Conservation (phyloP, 2,888 invertebrate genomes). For the Cosmia pyralina region DNA sequence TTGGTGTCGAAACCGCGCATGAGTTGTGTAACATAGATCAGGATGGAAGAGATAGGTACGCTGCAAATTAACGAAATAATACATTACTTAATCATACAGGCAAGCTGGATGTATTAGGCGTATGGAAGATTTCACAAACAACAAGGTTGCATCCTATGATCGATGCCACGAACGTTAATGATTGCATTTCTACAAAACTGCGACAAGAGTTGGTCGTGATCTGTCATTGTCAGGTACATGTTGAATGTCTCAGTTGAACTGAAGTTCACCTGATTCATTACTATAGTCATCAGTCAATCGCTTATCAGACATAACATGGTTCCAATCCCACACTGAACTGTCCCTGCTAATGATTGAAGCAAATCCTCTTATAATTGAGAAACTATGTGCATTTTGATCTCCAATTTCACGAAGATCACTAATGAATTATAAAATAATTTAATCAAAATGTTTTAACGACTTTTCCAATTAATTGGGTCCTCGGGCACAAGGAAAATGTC, state of each 20-base stretch:
- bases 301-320: slow-evolving; percentile 49
- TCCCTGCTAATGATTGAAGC: slow-evolving; percentile 15
- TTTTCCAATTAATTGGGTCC: slow-evolving; percentile 68
- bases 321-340: slow-evolving; percentile 14
- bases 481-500: slow-evolving; percentile 66
- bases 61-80: slow-evolving; percentile 47
- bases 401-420: slow-evolving; percentile 29
- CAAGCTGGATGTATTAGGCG: not conserved
- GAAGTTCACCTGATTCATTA: slow-evolving; percentile 54
- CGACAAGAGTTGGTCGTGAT: slow-evolving; percentile 35
- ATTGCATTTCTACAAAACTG: slow-evolving; percentile 21
- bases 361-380: slow-evolving; percentile 26
- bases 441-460: slow-evolving; percentile 68
- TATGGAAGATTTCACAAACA: slow-evolving; percentile 21
- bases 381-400: slow-evolving; percentile 11
- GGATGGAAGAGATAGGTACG: slow-evolving; percentile 33
- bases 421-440: slow-evolving; percentile 54
- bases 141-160: not conserved
- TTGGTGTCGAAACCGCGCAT: slow-evolving; percentile 64
- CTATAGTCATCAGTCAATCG: slow-evolving; percentile 51
- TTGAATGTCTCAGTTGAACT: slow-evolving; percentile 42
- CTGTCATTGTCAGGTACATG: slow-evolving; percentile 55
- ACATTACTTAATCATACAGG: slow-evolving; percentile 17
- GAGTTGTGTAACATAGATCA: slow-evolving; percentile 48
- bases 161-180: slow-evolving; percentile 3